Base-by-base conservation (phyloP, 2,888 invertebrate species). In the Stegophylla sp. region DNA sequence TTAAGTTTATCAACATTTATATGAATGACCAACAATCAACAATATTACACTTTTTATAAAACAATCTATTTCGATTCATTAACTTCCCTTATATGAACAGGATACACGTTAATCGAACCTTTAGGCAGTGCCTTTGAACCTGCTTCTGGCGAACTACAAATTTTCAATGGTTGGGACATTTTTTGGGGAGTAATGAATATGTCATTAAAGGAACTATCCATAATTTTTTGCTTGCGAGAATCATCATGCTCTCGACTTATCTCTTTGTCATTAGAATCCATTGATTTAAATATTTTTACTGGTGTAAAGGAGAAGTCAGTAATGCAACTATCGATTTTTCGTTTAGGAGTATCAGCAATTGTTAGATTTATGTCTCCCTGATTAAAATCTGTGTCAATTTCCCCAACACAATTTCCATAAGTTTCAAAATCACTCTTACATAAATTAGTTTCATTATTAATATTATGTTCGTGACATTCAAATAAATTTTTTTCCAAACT, bases 31-130 rank as follows among this genome's bases (percentile, higher is more conserved):
- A n/a, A n/a, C 48, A 45, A 26, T 67, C 67, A 3, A 67, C 26
- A 17, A 26, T 15, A 48, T 5, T 67, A 48, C 67, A 67, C 17
- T 67, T 67, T 15, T 67, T 67, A n/a, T 23, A 67, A 67, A 9
- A 9, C 26, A 0, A 67, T 1, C 20, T 67, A 45, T 45, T 45
- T 67, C 10, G 34, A 34, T 45, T 26, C 34, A 45, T 17, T 9
- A 7, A 43, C 9, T 26, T 17, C 23, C 15, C 45, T 66, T 15
- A 66, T 15, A 7, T 45, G 43, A 13, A 43, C 23, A 9, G 45
- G 66, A 67, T 67, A 67, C 0, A 67, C 10, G 13, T 67, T 45
- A 2, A 26, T 67, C 9, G 66, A 67, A 4, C 23, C 15, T 34
- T 17, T 48, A 26, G 48, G 66, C 23, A 66, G 43, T 2, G 66